Conservation (phyloP, 2,113 vertebrate species). For the Anthoscopus minutus region DNA sequence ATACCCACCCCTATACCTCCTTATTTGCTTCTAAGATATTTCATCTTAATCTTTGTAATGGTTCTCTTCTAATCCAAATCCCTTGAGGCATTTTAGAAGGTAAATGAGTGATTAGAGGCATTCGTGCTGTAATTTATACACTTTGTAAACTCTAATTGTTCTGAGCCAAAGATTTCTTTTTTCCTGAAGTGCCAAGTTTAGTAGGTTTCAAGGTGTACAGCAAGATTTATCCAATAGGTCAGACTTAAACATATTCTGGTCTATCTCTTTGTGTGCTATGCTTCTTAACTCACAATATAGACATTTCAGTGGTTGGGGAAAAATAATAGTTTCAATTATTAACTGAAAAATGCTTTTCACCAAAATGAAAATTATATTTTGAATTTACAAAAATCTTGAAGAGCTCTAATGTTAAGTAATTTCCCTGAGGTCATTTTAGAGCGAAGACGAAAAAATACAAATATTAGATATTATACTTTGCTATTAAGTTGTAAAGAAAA, state of each 20-base stretch:
- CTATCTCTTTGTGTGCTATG: background rate
- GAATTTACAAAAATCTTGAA: background rate
- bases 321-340: background rate
- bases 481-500: background rate
- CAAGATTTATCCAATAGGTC: background rate
- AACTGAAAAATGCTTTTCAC: background rate
- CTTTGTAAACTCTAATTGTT: constrained; percentile 51
- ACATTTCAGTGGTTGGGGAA: background rate
- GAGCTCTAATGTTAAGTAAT: background rate
- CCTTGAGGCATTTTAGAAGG: constrained; percentile 52
- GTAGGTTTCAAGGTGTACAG: background rate
- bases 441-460: background rate
- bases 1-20: background rate
- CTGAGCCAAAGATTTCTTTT: constrained; percentile 63
- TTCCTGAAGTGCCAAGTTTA: constrained; percentile 23
- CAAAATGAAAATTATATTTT: background rate
- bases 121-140: constrained; percentile 43
- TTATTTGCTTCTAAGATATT: background rate
- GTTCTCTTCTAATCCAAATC: constrained; percentile 14
- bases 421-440: background rate
- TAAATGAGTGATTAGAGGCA: constrained; percentile 57
- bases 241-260: background rate
- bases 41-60: background rate
- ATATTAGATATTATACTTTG: background rate
- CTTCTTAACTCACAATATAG: background rate